phyloP scores from a whole-genome alignment of 2,888 invertebrate genomes.

The Leptopilina myrica region DNA sequence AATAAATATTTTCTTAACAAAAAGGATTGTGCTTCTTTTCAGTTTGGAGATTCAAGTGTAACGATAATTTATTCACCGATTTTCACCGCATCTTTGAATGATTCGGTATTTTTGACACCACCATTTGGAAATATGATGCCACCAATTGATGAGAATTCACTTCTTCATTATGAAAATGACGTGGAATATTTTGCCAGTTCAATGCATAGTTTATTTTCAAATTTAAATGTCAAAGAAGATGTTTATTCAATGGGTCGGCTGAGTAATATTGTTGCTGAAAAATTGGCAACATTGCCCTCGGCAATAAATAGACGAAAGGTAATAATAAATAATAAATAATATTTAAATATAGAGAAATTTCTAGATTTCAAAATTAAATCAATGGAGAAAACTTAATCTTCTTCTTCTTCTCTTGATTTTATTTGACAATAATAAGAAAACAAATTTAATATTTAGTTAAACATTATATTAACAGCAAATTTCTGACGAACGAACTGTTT shows the following conservation, averaged over 20 bases:
- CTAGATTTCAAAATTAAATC: too few species aligned
- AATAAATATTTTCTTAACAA: constrained; percentile 38
- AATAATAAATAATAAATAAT: too few species aligned
- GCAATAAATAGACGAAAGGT: constrained; percentile 77
- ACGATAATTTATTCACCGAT: constrained; percentile 82
- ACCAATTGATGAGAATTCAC: constrained; percentile 74
- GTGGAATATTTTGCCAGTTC: constrained; percentile 68
- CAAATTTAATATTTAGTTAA: constrained; percentile 27
- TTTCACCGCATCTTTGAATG: constrained; percentile 79
- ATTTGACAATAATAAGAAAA: too few species aligned
- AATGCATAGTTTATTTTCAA: constrained; percentile 74
- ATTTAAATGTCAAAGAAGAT: constrained; percentile 82
- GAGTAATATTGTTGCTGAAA: constrained; percentile 79
- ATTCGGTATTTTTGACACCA: constrained; percentile 82
- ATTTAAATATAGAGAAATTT: background rate
- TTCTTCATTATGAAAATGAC: constrained; percentile 60
- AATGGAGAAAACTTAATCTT: background rate
- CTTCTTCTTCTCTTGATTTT: constrained; percentile 8
- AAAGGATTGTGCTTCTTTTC: constrained; percentile 65
- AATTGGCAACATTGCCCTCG: constrained; percentile 63
- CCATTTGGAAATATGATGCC: constrained; percentile 81
- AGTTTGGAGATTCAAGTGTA: constrained; percentile 79
- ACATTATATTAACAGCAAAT: constrained; percentile 65
- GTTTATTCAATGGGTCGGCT: constrained; percentile 82
- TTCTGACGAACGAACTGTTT: constrained; percentile 71